Base-by-base conservation (phyloP, 2,113 vertebrate genomes). In the Barbus barbus region DNA sequence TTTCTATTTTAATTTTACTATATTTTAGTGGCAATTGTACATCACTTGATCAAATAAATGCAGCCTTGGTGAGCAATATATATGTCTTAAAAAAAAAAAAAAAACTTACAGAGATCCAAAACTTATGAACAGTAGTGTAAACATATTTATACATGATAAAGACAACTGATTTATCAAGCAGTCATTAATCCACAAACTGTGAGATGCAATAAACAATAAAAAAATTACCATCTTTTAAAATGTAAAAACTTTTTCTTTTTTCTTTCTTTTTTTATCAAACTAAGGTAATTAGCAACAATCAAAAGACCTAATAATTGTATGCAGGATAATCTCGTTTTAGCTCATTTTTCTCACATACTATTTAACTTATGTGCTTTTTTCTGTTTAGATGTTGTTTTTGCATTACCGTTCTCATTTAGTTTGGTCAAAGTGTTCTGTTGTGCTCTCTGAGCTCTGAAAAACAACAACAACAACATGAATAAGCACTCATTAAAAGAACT, bases 311-410 rank as follows among this genome's bases (percentile, higher is more conserved):
- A 18, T 0, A 51, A 56, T 22, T 11, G 5, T 22, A 22, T 22
- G 31, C 13, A 9, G 18, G 31, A 9, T 3, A 1, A 69, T 22
- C 33, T n/a, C 20, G 31, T 69, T 36, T 36, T 36, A 36, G 8
- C 65, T 69, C 9, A n/a, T 38, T 73, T 72, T 12, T n/a, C 38
- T 73, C 12, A 73, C 69, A 73, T 73, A 44, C 69, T 46, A 44
- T 46, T 73, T 44, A 14, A n/a, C 38, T 75, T 75, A 8, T 75
- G 51, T 51, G 46, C 0, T 28, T 51, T 75, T 51, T 58, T 60
- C 53, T 60, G 76, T 16, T 60, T 60, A 3, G 48, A 60, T 38
- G 51, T 14, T 41, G 3, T 24, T 18, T n/a, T 60, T 16, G 1
- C 20, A 16, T 60, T 60, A 9, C 53, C 53, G 9, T 60, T 56